phyloP scores from a whole-genome alignment of 2,797 vertebrate species.

The Tokudaia tokunoshimensis region DNA sequence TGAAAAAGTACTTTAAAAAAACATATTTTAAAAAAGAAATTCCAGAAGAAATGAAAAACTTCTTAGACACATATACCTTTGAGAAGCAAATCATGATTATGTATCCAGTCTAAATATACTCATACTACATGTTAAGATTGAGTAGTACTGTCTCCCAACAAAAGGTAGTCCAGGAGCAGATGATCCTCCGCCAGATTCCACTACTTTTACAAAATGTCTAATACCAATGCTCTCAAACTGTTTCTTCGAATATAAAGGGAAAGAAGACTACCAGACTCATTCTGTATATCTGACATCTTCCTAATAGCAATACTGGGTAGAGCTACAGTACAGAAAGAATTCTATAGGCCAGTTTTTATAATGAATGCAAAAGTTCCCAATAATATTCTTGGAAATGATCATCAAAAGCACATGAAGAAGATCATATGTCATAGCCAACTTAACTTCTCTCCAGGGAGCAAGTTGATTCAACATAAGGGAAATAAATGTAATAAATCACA shows the following conservation, averaged over 20 bases:
- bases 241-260: neutral
- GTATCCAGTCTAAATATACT: neutral
- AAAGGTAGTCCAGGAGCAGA: too few species aligned
- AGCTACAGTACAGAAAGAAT: too few species aligned
- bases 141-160: neutral
- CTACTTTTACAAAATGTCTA: neutral
- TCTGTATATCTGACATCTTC: neutral
- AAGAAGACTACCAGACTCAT: neutral
- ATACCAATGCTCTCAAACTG: neutral
- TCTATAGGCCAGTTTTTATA: neutral
- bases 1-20: neutral
- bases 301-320: neutral
- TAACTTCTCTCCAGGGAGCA: neutral
- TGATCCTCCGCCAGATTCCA: neutral
- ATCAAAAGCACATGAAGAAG: neutral
- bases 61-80: neutral
- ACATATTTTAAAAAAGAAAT: neutral
- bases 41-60: neutral
- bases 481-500: neutral
- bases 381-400: neutral
- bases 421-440: neutral
- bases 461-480: neutral
- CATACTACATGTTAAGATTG: neutral
- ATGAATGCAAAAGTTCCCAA: neutral
- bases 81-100: neutral